A percentile compares a stretch with the other conserved stretches of the same genome.
Evolutionary conservation across 2,797 vertebrate species (phyloP).

Genomic region (Oophaga sylvatica): DNA sequence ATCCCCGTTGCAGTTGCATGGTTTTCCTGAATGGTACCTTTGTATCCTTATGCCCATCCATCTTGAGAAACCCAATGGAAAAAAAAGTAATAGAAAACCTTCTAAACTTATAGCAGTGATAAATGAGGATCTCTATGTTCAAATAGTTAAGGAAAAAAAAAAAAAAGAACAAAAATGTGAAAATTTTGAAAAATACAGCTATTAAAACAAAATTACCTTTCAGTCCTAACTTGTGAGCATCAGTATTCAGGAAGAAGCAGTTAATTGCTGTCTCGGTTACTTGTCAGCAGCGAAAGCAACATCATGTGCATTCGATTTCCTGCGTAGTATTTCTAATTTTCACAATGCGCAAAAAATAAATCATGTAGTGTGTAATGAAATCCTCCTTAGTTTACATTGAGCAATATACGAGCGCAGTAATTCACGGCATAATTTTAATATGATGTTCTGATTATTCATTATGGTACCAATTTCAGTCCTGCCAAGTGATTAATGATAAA

Average conservation of each 20-base stretch:
- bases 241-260: neutral
- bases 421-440: slow-evolving; percentile 70
- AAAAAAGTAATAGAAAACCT: neutral
- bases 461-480: slow-evolving; percentile 58
- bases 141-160: neutral
- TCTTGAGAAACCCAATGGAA: too few relatives aligned
- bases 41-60: too few relatives aligned
- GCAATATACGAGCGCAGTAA: slow-evolving; percentile 62
- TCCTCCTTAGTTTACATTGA: slow-evolving; percentile 65
- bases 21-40: too few relatives aligned
- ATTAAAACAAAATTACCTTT: neutral
- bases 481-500: slow-evolving; percentile 61
- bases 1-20: too few relatives aligned
- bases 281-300: slow-evolving; percentile 1
- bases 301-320: neutral
- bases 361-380: slow-evolving; percentile 65
- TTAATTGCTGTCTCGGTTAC: slow-evolving; percentile 22
- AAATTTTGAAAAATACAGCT: neutral
- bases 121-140: neutral
- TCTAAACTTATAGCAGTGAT: neutral
- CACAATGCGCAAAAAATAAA: slow-evolving; percentile 57
- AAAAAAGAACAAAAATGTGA: neutral
- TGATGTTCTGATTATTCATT: slow-evolving; percentile 70
- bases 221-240: neutral
- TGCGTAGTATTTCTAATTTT: slow-evolving; percentile 43